Base-by-base conservation (phyloP, 2,113 vertebrate species). In the Misgurnus mizolepis region DNA sequence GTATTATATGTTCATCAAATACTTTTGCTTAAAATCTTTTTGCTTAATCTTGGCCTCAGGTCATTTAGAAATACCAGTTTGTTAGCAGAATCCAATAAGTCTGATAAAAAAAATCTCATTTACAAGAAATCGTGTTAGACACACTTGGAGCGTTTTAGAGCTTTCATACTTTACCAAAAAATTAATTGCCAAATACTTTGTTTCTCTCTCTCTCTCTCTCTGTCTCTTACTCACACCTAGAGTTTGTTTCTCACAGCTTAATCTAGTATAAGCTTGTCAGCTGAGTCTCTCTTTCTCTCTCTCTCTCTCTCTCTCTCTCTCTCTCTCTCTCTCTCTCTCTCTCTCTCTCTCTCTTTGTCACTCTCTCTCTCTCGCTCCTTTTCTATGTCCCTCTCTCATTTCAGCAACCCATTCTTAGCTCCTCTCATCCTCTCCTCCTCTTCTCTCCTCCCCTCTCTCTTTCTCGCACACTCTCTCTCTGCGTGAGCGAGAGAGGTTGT, bases 401-500 rank as follows among this genome's bases (percentile, higher is more conserved):
- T 77, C 73, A 82, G 50, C 39, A 61, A 34, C 56, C 34, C 39
- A 47, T 27, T 67, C 67, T 67, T 27, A 77, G 15, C 67, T 77
- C 40, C 62, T 49, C 71, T 82, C 74, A 68, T 67, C 64, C 18
- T 62, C 12, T 43, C 6, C 69, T 34, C 70, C 12, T 18, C 65
- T 45, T 45, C 60, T 47, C 17, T 34, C 49, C 15, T 34, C 62
- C n/a, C 55, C 76, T 53, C 67, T 78, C 66, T 53, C 73, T 53
- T 61, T 17, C 74, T 80, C 80, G 76, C 39, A 83, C 76, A 80
- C 85, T 85, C 78, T 79, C 53, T 67, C 22, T 83, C 77, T 85
- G 84, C 58, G 78, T 76, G 78, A 84, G 78, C 79, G 84, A 77
- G 85, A 82, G 88, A 93, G 91, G 85, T 89, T 75, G 83, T 81